Percentiles rank a stretch among this genome's conserved stretches.
Conservation (phyloP, 2,113 vertebrate genomes). For the Gadus chalcogrammus region DNA sequence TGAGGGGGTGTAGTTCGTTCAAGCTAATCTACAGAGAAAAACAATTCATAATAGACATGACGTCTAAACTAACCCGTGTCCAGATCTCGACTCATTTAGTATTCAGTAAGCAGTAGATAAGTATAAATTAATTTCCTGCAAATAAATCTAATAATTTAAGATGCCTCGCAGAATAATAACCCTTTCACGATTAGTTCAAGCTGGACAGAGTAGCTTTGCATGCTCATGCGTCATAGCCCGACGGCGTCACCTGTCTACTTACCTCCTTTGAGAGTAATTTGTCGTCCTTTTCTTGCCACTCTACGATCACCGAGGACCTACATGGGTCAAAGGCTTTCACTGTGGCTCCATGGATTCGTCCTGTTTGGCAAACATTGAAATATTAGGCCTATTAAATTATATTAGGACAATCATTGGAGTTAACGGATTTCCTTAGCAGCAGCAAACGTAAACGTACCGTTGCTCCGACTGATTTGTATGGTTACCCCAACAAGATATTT, state of each 20-base stretch:
- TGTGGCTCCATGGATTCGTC: slow-evolving; percentile 64
- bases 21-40: slow-evolving; percentile 47
- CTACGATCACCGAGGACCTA: slow-evolving; percentile 56
- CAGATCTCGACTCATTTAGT: neutral
- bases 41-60: neutral
- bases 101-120: neutral
- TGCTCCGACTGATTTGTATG: slow-evolving; percentile 64
- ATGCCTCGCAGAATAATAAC: no score
- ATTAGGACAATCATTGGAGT: neutral
- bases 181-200: no score
- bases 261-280: slow-evolving; percentile 68
- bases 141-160: no score
- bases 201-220: no score
- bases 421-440: neutral
- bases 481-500: slow-evolving; percentile 51
- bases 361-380: slow-evolving; percentile 28
- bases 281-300: slow-evolving; percentile 63
- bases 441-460: slow-evolving; percentile 52
- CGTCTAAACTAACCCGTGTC: neutral
- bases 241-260: neutral
- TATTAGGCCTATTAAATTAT: no score
- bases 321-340: slow-evolving; percentile 50
- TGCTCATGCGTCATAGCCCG: no score
- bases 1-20: slow-evolving; percentile 49
- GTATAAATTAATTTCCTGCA: no score